Evolutionary conservation across 2,797 vertebrate genomes (phyloP), one percentile per base, ranked within the genome.

Genomic region (Ptychadena robeensis): DNA sequence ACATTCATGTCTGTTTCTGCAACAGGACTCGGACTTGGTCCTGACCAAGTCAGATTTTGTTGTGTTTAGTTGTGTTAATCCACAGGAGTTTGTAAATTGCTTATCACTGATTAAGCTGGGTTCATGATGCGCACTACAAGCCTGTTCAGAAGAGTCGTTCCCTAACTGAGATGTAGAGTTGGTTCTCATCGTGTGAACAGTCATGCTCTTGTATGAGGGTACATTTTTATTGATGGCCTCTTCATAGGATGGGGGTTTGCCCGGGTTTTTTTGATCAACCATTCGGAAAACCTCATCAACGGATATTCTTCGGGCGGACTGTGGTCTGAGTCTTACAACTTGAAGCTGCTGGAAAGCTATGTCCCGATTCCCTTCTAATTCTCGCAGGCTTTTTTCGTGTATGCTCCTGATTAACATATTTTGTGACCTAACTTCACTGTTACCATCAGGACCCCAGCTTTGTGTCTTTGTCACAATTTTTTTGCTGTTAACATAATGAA

Each of bases 211-310:
- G 0, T 75, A 86, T 0, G 91, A 89, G 0, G 85, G 31, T 22
- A 88, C 75, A 27, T 86, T 87, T 86, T 87, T 88, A 85, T 90
- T 92, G 53, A 96, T 74, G 0, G 97, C 95, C 63, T 96, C 95
- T 86, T 95, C 79, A 0, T 99, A 99, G 0, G 97, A 91, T 0
- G 97, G 98, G 0, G 96, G 98, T 11, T 82, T 92, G 73, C 92
- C 90, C 4, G 95, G 92, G 61, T 90, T 88, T 80, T 44, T 92
- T 86, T 92, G 93, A 87, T 97, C 97, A 63, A 93, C 91, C 0
- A 91, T 89, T 80, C 89, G 93, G 86, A 97, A 97, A 15, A 96
- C 92, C 35, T 96, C 95, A 2, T 96, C 93, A 15, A 90, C 94
- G 0, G 96, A 98, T 82, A 93, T 90, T 44, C 94, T 90, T 2